A percentile compares a stretch with the other conserved stretches of the same genome.
These are phyloP conservation scores for Popillia japonica DNA, from an alignment of 1,140 invertebrate genomes.

Conservation along the genomic window DNA sequence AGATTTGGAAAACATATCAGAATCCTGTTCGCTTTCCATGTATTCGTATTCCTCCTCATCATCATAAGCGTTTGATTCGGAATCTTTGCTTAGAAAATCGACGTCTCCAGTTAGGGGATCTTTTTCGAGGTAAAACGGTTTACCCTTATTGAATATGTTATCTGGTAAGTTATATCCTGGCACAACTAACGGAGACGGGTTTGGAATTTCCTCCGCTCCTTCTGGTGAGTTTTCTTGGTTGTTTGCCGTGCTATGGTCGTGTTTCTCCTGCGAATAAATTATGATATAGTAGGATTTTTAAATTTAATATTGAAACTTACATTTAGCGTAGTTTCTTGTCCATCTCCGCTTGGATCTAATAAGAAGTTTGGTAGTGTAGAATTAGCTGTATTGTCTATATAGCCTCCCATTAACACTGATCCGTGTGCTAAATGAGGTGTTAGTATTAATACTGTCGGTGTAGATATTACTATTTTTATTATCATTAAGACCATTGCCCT, in stretches of 20 bases:
- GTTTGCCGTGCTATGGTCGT: neutral
- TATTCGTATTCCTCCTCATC: constrained; percentile 54
- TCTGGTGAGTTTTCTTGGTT: neutral
- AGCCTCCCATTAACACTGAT: constrained; percentile 54
- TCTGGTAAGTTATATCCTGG: constrained; percentile 59
- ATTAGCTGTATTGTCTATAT: constrained; percentile 50
- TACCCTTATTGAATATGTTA: constrained; percentile 70
- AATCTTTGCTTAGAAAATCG: constrained; percentile 67
- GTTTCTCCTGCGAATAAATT: constrained; percentile 27
- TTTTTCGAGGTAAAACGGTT: constrained; percentile 74
- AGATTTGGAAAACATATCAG: constrained; percentile 57
- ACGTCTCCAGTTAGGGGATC: constrained; percentile 73
- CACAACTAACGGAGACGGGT: constrained; percentile 56
- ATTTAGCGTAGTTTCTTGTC: constrained; percentile 37
- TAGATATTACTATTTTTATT: constrained; percentile 58
- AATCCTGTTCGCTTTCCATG: constrained; percentile 49
- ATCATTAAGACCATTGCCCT: constrained; percentile 54
- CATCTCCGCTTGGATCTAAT: constrained; percentile 44
- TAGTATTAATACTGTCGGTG: constrained; percentile 49
- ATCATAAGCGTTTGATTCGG: constrained; percentile 59
- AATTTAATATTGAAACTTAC: neutral
- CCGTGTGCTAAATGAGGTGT: constrained; percentile 42
- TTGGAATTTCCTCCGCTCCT: constrained; percentile 54
- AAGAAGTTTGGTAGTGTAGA: neutral
- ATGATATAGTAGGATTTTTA: neutral